A percentile compares a stretch with the other conserved stretches of the same genome.
Evolutionary conservation across 2,113 vertebrate genomes (phyloP).

Genomic region (Onychorhynchus coronatus): DNA sequence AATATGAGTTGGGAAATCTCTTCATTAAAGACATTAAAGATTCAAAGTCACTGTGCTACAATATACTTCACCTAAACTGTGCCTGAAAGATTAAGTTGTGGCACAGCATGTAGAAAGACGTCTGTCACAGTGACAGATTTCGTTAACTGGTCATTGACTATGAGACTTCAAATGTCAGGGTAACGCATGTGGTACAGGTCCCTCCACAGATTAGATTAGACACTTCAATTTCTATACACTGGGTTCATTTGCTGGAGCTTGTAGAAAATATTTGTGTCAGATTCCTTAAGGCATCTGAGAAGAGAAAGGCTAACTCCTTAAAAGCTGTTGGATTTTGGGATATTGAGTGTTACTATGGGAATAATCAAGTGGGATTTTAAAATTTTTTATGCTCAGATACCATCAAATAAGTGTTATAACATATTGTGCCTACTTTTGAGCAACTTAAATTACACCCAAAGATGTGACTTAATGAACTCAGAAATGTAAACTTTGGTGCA

Average conservation of each 20-base stretch:
- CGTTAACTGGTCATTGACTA: constrained; percentile 42
- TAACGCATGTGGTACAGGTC: constrained; percentile 38
- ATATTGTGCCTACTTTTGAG: neutral
- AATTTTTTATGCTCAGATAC: neutral
- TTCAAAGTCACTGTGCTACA: neutral
- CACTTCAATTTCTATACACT: constrained; percentile 24
- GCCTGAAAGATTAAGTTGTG: constrained; percentile 24
- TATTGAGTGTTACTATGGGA: neutral
- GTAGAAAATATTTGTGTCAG: constrained; percentile 23
- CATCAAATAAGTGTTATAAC: neutral
- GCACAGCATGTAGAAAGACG: constrained; percentile 26
- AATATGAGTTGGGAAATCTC: neutral
- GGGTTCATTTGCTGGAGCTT: constrained; percentile 5
- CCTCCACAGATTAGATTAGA: constrained; percentile 40
- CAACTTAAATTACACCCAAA: neutral
- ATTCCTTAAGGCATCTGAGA: constrained; percentile 13
- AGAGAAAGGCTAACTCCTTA: neutral
- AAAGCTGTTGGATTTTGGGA: neutral
- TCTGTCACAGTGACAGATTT: constrained; percentile 49
- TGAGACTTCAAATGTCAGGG: constrained; percentile 46
- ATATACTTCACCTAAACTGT: neutral
- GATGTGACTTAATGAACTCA: neutral
- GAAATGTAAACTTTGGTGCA: neutral
- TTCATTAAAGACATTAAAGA: neutral
- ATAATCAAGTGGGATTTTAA: neutral